Conservation (phyloP, 2,113 vertebrate genomes). For the Campylomormyrus tamandua region DNA sequence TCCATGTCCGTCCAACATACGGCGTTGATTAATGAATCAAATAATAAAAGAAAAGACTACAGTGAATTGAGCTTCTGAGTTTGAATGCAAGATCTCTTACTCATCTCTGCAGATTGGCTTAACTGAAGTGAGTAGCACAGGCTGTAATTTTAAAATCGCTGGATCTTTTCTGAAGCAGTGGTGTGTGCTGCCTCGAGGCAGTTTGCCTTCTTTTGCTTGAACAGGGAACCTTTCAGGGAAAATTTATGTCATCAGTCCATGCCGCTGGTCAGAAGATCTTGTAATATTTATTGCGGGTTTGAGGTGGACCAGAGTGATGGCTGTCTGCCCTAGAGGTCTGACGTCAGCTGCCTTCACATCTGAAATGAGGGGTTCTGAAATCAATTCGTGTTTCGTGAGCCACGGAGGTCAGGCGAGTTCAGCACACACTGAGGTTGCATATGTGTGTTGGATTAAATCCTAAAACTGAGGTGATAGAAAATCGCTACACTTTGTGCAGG, state of each 20-base stretch:
- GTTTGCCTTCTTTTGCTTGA: not conserved
- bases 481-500: not conserved
- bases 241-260: not conserved
- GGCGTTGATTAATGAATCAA: not conserved
- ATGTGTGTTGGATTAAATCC: not conserved
- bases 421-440: not conserved
- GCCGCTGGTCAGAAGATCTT: not conserved
- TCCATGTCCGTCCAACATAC: conserved; percentile 34
- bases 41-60: not conserved
- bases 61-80: not conserved
- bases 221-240: not conserved
- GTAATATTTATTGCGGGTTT: not conserved
- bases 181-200: not conserved
- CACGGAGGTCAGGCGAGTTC: not conserved
- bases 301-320: not conserved
- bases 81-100: not conserved
- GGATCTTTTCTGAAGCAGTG: not conserved
- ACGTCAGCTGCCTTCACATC: not conserved
- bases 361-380: not conserved
- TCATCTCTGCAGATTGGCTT: conserved; percentile 6
- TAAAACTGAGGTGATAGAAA: not conserved
- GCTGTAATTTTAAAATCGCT: not conserved
- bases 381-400: not conserved
- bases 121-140: not conserved
- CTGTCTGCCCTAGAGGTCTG: not conserved